phyloP scores from a whole-genome alignment of 1,140 invertebrate species.

The Elysia chlorotica region DNA sequence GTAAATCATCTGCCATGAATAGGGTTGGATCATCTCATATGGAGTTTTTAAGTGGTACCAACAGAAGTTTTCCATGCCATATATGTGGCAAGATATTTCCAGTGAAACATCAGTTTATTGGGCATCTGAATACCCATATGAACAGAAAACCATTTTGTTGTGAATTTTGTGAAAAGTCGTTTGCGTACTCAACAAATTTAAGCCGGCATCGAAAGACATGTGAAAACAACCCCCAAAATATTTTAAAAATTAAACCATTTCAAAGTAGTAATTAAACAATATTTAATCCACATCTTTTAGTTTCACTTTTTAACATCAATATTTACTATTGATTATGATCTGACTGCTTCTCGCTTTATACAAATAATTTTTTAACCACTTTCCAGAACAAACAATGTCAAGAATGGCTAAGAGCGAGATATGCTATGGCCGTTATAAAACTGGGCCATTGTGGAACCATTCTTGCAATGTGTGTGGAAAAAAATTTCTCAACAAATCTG shows the following conservation, averaged over 20 bases:
- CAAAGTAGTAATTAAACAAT: too few relatives aligned
- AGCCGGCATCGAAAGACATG: conserved; percentile 26
- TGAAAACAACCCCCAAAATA: conserved; percentile 21
- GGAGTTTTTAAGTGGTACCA: neutral
- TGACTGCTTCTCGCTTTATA: too few relatives aligned
- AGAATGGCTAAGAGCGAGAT: too few relatives aligned
- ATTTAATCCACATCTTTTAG: too few relatives aligned
- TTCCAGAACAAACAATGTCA: too few relatives aligned
- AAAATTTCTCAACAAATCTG: conserved; percentile 21
- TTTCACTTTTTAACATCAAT: too few relatives aligned
- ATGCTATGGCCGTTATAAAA: too few relatives aligned
- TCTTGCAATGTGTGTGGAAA: conserved; percentile 17
- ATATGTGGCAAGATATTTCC: conserved; percentile 23
- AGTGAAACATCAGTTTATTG: conserved; percentile 29
- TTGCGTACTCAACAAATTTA: conserved; percentile 32
- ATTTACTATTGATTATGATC: too few relatives aligned
- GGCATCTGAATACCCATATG: conserved; percentile 29
- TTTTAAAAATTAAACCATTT: too few relatives aligned
- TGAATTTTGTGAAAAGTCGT: conserved; percentile 28
- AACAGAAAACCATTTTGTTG: conserved; percentile 26
- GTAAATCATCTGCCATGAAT: conserved; percentile 9
- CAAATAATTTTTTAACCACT: too few relatives aligned
- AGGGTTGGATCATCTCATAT: conserved; percentile 1
- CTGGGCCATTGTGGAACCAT: too few relatives aligned
- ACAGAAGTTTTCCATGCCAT: conserved; percentile 24